Evolutionary conservation across 2,113 vertebrate genomes (phyloP).

Genomic region (Pionites leucogaster): DNA sequence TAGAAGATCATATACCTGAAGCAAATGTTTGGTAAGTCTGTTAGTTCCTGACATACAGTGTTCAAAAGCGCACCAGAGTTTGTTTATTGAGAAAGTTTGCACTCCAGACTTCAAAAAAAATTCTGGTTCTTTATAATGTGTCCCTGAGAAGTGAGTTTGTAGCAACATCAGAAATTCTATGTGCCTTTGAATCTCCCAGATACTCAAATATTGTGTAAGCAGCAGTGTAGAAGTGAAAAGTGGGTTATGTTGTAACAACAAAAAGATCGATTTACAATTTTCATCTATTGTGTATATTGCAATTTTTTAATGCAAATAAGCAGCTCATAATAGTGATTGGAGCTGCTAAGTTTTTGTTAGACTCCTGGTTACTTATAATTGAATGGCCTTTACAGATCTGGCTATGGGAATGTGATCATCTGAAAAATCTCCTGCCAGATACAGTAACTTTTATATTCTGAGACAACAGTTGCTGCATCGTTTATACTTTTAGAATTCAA

Average conservation of each 20-base stretch:
- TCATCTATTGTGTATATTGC: background rate
- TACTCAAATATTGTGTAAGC: background rate
- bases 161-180: background rate
- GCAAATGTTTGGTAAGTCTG: background rate
- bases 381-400: conserved; percentile 18
- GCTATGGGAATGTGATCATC: background rate
- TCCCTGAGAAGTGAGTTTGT: background rate
- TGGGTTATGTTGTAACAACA: background rate
- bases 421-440: background rate
- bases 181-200: background rate
- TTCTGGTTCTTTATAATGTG: background rate
- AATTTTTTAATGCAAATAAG: background rate
- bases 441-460: background rate
- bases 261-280: background rate
- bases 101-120: background rate
- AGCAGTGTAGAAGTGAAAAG: background rate
- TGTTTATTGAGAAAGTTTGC: background rate
- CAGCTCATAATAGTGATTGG: background rate
- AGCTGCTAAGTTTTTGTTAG: background rate
- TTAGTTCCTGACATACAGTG: background rate
- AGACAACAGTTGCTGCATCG: conserved; percentile 1
- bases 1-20: background rate
- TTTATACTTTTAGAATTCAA: background rate
- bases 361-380: background rate
- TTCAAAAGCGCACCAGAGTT: background rate